Conservation (phyloP, 2,888 invertebrate species). For the Cerceris ruficornis region DNA sequence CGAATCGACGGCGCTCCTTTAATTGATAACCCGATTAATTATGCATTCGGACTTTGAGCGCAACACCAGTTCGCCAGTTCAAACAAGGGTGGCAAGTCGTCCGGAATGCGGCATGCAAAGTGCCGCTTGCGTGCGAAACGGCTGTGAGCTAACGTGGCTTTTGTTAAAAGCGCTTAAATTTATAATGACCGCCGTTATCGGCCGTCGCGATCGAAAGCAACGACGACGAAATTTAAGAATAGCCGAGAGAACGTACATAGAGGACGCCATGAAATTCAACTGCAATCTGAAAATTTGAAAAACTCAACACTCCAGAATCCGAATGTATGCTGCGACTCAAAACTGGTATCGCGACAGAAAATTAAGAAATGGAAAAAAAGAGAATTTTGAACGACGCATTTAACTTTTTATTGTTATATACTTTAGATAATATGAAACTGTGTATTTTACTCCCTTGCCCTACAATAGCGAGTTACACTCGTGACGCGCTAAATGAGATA, state of each 20-base stretch:
- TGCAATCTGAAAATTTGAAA: neutral
- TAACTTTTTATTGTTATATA: too few relatives aligned
- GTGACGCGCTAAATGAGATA: too few relatives aligned
- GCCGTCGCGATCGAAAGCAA: conserved; percentile 45
- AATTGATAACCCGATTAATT: conserved; percentile 71
- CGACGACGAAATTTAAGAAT: conserved; percentile 42
- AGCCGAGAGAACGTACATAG: too few relatives aligned
- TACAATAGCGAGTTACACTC: too few relatives aligned
- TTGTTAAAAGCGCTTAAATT: conserved; percentile 69
- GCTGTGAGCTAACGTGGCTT: conserved; percentile 63
- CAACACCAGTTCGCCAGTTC: conserved; percentile 62
- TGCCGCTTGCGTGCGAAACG: conserved; percentile 65
- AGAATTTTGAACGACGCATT: too few relatives aligned
- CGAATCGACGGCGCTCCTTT: conserved; percentile 61
- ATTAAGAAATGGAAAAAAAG: too few relatives aligned
- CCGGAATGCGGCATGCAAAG: conserved; percentile 69
- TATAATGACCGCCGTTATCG: conserved; percentile 62
- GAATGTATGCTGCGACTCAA: too few relatives aligned
- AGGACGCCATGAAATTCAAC: too few relatives aligned
- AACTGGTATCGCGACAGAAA: too few relatives aligned
- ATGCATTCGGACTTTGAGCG: conserved; percentile 68
- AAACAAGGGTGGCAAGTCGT: conserved; percentile 68
- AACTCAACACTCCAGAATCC: neutral
- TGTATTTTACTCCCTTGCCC: too few relatives aligned
- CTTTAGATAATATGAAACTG: too few relatives aligned